Percentiles rank a stretch among this genome's conserved stretches.
Evolutionary conservation across 2,113 vertebrate genomes (phyloP).

Genomic region (Chlamydotis undulata): DNA sequence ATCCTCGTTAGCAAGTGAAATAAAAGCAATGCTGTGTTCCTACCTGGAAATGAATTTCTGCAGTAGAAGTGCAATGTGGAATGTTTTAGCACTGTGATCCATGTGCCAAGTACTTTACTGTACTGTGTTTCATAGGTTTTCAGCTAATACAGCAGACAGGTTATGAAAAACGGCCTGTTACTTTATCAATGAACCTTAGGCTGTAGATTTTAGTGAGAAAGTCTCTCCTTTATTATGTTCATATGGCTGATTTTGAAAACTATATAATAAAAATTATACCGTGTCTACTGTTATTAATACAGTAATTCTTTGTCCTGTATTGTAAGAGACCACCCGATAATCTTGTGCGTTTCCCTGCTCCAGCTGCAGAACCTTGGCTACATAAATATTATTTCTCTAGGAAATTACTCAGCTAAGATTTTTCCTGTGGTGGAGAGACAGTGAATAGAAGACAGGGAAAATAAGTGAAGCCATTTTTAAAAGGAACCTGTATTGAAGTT

Average conservation of each 20-base stretch:
- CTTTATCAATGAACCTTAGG: neutral
- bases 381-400: constrained; percentile 1
- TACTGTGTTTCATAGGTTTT: constrained; percentile 6
- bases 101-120: constrained; percentile 8
- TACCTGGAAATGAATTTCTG: constrained; percentile 68
- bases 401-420: constrained; percentile 33
- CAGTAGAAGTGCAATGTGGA: constrained; percentile 45
- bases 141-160: neutral
- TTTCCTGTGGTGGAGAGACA: constrained; percentile 4
- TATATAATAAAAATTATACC: neutral
- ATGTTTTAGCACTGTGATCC: constrained; percentile 31
- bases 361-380: neutral
- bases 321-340: neutral
- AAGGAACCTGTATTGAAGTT: neutral
- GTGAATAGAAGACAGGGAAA: constrained; percentile 12
- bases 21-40: constrained; percentile 48
- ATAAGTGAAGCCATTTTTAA: neutral
- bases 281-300: neutral
- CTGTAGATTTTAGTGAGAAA: neutral
- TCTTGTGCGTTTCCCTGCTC: neutral
- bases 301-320: constrained; percentile 16
- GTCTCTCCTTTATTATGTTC: neutral
- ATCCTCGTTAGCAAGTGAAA: constrained; percentile 69
- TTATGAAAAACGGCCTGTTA: neutral
- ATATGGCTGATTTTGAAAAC: neutral